Evolutionary conservation across 2,888 invertebrate species (phyloP).

Genomic region (Timema podura): DNA sequence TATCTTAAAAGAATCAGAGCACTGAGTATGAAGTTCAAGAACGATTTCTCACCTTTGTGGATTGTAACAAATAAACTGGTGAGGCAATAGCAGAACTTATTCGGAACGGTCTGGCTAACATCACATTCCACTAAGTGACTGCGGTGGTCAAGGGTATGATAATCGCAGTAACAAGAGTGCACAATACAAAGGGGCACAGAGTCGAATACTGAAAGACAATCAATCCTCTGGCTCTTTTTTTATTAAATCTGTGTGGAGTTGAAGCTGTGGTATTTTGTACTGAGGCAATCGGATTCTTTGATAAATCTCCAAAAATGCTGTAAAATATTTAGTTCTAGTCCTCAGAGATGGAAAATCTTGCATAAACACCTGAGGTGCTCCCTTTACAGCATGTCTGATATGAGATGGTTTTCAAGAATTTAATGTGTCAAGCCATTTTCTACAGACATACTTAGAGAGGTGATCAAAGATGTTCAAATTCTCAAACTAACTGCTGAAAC

Average conservation of each 20-base stretch:
- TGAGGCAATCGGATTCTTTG: neutral
- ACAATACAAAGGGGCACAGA: constrained; percentile 12
- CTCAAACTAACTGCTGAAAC: neutral
- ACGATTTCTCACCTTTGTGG: too few relatives aligned
- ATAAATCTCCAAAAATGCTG: neutral
- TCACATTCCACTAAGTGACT: constrained; percentile 1
- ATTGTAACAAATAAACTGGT: neutral
- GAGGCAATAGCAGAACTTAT: neutral
- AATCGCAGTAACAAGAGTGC: constrained; percentile 11
- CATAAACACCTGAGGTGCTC: neutral
- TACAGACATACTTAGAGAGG: neutral
- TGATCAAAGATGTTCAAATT: neutral
- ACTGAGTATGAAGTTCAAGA: too few relatives aligned
- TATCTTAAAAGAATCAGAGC: too few relatives aligned
- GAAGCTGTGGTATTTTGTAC: neutral
- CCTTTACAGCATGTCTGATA: neutral
- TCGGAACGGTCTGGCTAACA: neutral
- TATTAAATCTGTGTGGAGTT: neutral
- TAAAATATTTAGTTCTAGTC: neutral
- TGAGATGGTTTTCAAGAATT: neutral
- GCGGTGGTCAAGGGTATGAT: constrained; percentile 15
- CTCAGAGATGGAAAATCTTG: neutral
- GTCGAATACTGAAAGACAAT: neutral
- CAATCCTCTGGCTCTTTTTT: constrained; percentile 1
- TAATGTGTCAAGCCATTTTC: neutral